Conservation (phyloP, 1,140 invertebrate species). For the Elymnias hypermnestra region DNA sequence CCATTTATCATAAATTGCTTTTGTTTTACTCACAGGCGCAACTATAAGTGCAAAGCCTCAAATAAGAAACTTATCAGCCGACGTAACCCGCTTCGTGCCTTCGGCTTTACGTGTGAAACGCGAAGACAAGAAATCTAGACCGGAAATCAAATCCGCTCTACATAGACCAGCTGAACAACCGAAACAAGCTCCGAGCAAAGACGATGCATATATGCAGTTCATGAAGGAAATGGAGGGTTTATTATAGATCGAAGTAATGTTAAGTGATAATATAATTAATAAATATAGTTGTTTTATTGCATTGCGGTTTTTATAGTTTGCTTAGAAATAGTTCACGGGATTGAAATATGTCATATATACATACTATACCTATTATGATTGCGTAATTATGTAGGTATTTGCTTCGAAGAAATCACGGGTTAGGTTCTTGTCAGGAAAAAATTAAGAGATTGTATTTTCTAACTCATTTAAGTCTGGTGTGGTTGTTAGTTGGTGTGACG, state of each 20-base stretch:
- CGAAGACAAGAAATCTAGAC: constrained; percentile 80
- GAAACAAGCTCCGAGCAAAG: constrained; percentile 86
- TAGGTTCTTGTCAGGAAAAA: too few species aligned
- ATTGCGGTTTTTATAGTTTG: background rate
- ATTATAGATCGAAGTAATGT: background rate
- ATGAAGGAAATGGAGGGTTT: constrained; percentile 97
- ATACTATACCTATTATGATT: too few species aligned
- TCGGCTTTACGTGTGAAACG: constrained; percentile 93
- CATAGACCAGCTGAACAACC: constrained; percentile 49
- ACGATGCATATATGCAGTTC: constrained; percentile 98
- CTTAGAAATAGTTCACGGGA: too few species aligned
- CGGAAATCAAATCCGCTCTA: constrained; percentile 40
- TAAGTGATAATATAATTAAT: background rate
- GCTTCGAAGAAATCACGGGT: too few species aligned
- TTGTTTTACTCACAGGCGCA: constrained; percentile 72
- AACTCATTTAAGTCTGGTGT: too few species aligned
- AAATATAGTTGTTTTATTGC: background rate
- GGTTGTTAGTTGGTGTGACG: too few species aligned
- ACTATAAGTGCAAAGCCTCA: constrained; percentile 97
- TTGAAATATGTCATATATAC: too few species aligned
- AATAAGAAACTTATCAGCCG: constrained; percentile 94
- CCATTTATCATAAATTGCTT: background rate
- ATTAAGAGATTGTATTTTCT: too few species aligned
- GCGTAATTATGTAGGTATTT: too few species aligned
- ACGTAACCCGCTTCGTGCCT: constrained; percentile 96